A percentile compares a stretch with the other conserved stretches of the same genome.
Evolutionary conservation across 2,888 invertebrate species (phyloP).

Genomic region (Drosophila colorata): DNA sequence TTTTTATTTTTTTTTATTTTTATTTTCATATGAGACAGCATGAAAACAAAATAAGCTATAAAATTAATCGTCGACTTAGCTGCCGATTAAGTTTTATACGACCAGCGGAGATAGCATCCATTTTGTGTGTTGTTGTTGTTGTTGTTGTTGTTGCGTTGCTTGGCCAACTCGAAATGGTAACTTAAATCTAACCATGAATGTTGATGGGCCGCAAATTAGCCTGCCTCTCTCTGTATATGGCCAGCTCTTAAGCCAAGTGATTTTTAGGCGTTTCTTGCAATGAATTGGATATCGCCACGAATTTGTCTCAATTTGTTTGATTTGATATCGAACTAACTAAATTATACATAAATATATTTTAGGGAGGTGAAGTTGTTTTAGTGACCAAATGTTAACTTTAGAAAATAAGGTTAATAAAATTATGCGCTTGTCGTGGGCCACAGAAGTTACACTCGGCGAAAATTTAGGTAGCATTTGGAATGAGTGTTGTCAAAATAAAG

Average conservation of each 20-base stretch:
- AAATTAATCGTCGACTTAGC: constrained; percentile 79
- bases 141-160: too few relatives aligned
- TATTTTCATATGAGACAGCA: constrained; percentile 55
- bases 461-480: too few relatives aligned
- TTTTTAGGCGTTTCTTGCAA: constrained; percentile 2
- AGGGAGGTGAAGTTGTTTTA: too few relatives aligned
- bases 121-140: constrained; percentile 45
- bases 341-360: background rate
- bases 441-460: too few relatives aligned
- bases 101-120: constrained; percentile 55
- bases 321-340: background rate
- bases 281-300: constrained; percentile 28
- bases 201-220: constrained; percentile 4
- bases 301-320: constrained; percentile 29
- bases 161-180: constrained; percentile 22
- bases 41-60: constrained; percentile 77
- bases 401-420: too few relatives aligned
- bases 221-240: constrained; percentile 8
- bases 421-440: too few relatives aligned
- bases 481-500: too few relatives aligned
- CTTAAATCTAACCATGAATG: constrained; percentile 28
- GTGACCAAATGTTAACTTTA: too few relatives aligned
- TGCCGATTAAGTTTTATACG: constrained; percentile 63
- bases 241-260: constrained; percentile 1
- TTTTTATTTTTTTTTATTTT: background rate